Conservation (phyloP, 1,140 invertebrate species). For the Wasmannia auropunctata region DNA sequence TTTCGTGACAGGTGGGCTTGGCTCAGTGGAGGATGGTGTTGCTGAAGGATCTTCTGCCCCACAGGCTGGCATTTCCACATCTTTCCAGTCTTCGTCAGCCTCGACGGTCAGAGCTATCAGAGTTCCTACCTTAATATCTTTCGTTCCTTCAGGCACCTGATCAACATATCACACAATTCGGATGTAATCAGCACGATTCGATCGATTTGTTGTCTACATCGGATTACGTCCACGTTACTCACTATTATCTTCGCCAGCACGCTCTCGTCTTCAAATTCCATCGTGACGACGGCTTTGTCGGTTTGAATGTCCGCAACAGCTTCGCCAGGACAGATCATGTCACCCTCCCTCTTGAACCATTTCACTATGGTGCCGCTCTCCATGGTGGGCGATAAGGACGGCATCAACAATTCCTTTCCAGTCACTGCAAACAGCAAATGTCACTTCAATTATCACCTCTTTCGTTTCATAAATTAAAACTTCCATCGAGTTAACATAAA, state of each 20-base stretch:
- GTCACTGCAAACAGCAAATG: slow-evolving; percentile 75
- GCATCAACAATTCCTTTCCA: slow-evolving; percentile 87
- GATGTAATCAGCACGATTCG: neutral
- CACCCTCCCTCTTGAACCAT: slow-evolving; percentile 99
- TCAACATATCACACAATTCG: neutral
- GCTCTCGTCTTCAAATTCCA: slow-evolving; percentile 99
- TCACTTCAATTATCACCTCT: neutral
- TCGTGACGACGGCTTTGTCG: slow-evolving; percentile 99
- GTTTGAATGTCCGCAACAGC: slow-evolving; percentile 99
- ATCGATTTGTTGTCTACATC: neutral
- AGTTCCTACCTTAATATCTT: slow-evolving; percentile 88
- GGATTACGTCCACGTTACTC: slow-evolving; percentile 53
- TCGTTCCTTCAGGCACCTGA: slow-evolving; percentile 86
- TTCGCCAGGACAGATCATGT: slow-evolving; percentile 91
- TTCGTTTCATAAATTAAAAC: neutral
- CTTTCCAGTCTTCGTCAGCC: slow-evolving; percentile 87
- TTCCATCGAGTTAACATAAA: neutral
- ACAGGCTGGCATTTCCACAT: slow-evolving; percentile 84
- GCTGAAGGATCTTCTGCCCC: slow-evolving; percentile 38
- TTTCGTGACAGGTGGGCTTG: slow-evolving; percentile 19
- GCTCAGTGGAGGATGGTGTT: neutral
- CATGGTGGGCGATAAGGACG: slow-evolving; percentile 99
- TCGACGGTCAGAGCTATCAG: slow-evolving; percentile 89
- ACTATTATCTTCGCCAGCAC: slow-evolving; percentile 96
- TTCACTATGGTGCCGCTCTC: slow-evolving; percentile 98